A percentile compares a stretch with the other conserved stretches of the same genome.
Evolutionary conservation across 2,888 invertebrate genomes (phyloP).

Genomic region (Oscheius myriophilus): DNA sequence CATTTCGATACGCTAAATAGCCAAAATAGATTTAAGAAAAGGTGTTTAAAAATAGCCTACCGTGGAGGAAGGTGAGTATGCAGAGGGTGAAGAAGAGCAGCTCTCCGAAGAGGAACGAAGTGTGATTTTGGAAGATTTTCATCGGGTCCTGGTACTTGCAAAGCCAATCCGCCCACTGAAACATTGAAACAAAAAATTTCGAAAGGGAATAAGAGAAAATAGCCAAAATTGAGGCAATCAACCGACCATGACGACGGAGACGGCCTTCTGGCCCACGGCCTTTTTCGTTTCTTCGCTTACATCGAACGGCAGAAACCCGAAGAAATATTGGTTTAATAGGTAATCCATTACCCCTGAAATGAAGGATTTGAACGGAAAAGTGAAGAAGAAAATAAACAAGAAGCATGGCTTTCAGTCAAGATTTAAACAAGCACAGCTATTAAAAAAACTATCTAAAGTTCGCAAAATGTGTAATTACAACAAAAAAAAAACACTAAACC

Average conservation of each 20-base stretch:
- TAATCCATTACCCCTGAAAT: slow-evolving; percentile 50
- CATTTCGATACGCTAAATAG: slow-evolving; percentile 77
- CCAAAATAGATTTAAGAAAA: neutral
- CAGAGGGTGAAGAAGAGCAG: slow-evolving; percentile 77
- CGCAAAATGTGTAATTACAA: too few relatives aligned
- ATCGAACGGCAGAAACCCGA: slow-evolving; percentile 62
- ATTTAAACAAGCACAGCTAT: too few relatives aligned
- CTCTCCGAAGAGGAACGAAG: slow-evolving; percentile 80
- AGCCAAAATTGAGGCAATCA: neutral
- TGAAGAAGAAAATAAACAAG: neutral
- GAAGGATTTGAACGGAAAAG: neutral
- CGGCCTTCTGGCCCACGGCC: slow-evolving; percentile 56
- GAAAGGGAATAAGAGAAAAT: neutral
- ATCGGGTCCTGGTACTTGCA: slow-evolving; percentile 66
- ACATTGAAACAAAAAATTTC: neutral
- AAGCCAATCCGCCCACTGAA: slow-evolving; percentile 69
- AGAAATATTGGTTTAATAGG: slow-evolving; percentile 61
- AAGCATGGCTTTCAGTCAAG: neutral
- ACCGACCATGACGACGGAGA: slow-evolving; percentile 59
- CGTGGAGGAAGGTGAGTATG: slow-evolving; percentile 78
- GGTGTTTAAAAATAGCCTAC: slow-evolving; percentile 34
- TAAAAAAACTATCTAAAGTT: too few relatives aligned
- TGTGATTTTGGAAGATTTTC: slow-evolving; percentile 70
- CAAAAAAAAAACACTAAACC: too few relatives aligned
- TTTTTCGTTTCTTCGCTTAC: slow-evolving; percentile 61